Percentiles rank a stretch among this genome's conserved stretches.
phyloP scores from a whole-genome alignment of 2,888 invertebrate species.

The Ennomos fuscantarius region DNA sequence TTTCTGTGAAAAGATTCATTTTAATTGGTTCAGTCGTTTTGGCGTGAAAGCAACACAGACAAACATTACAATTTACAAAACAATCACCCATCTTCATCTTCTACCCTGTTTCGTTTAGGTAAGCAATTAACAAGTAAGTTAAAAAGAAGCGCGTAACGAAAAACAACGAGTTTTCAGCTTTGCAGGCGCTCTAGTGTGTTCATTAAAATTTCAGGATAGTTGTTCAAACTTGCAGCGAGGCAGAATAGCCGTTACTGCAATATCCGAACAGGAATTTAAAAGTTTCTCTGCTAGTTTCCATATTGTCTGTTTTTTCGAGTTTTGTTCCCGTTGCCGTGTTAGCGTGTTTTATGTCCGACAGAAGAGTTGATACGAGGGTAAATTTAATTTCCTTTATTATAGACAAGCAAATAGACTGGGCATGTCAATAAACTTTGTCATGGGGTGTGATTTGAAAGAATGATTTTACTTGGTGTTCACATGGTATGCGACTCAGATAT shows the following conservation, averaged over 20 bases:
- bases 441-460: neutral
- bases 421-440: slow-evolving; percentile 1
- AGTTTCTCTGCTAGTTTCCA: slow-evolving; percentile 50
- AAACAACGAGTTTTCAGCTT: slow-evolving; percentile 35
- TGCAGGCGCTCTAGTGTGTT: slow-evolving; percentile 46
- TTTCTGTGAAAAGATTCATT: no score
- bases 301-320: slow-evolving; percentile 41
- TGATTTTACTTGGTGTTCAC: no score
- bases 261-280: slow-evolving; percentile 58
- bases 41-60: no score
- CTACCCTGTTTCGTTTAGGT: no score
- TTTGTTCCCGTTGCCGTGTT: slow-evolving; percentile 37
- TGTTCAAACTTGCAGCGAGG: slow-evolving; percentile 48
- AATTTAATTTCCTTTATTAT: slow-evolving; percentile 14
- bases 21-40: no score
- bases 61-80: no score
- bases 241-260: slow-evolving; percentile 46
- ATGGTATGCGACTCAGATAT: no score
- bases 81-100: no score
- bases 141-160: slow-evolving; percentile 13
- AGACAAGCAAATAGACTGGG: neutral
- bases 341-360: slow-evolving; percentile 19
- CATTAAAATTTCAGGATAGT: slow-evolving; percentile 62
- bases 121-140: slow-evolving; percentile 1
- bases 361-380: slow-evolving; percentile 17